Percentiles rank a stretch among this genome's conserved stretches.
These are phyloP conservation scores for Tolmerus cingulatus DNA, from an alignment of 2,888 invertebrate species.

Conservation along the genomic window DNA sequence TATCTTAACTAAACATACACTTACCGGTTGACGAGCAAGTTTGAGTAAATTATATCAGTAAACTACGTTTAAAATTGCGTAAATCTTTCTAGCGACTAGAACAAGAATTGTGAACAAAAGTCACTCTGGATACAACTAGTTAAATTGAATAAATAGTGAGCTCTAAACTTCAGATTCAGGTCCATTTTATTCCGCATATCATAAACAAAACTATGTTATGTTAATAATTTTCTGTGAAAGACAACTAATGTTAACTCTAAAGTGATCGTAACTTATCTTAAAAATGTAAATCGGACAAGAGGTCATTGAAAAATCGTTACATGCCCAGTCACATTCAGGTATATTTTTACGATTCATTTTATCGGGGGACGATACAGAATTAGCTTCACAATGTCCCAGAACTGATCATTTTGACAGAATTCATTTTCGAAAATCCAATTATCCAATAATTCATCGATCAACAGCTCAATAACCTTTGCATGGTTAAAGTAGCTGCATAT, in stretches of 20 bases:
- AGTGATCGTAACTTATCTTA: not conserved
- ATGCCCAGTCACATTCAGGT: not conserved
- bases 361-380: not conserved
- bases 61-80: not conserved
- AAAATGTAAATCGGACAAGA: not conserved
- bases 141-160: not conserved
- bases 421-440: not conserved
- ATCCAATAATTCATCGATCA: not conserved
- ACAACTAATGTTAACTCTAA: not conserved
- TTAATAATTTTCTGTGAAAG: not conserved
- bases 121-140: not conserved
- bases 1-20: not conserved
- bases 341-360: not conserved
- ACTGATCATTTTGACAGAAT: not conserved
- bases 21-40: not conserved
- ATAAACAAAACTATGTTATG: not conserved
- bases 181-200: not conserved
- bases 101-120: not conserved
- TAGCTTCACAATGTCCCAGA: not conserved
- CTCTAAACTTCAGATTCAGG: not conserved
- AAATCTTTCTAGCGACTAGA: not conserved
- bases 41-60: not conserved
- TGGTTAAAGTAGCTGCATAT: not conserved
- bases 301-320: not conserved
- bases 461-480: not conserved